Percentiles rank a stretch among this genome's conserved stretches.
phyloP scores from a whole-genome alignment of 1,140 invertebrate genomes.

The Hylaeus anthracinus region DNA sequence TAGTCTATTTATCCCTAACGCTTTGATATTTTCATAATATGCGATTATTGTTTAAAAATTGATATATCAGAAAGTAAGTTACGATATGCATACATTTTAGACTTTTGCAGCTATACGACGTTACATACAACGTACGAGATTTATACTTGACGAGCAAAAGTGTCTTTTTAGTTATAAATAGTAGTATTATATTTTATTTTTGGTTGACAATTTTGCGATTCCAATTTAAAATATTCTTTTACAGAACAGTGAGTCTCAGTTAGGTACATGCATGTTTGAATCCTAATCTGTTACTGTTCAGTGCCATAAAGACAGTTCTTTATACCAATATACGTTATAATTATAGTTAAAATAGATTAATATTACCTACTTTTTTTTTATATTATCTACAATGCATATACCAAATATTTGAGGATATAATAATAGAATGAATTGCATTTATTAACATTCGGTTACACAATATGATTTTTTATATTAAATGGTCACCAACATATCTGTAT shows the following conservation, averaged over 20 bases:
- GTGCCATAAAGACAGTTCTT: constrained; percentile 21
- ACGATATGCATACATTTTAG: constrained; percentile 3
- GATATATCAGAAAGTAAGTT: constrained; percentile 1
- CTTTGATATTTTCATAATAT: not conserved
- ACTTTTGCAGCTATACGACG: constrained; percentile 13
- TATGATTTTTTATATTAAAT: constrained; percentile 34
- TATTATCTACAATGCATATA: constrained; percentile 7
- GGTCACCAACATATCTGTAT: constrained; percentile 44
- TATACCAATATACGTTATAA: constrained; percentile 18
- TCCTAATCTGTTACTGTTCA: not conserved
- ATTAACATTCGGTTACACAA: constrained; percentile 33
- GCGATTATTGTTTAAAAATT: constrained; percentile 1
- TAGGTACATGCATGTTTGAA: not conserved
- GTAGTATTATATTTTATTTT: not conserved
- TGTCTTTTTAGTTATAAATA: constrained; percentile 1
- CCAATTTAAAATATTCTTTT: not conserved
- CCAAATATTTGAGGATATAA: constrained; percentile 9
- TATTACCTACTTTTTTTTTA: constrained; percentile 32
- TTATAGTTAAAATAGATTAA: constrained; percentile 30
- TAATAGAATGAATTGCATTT: constrained; percentile 23
- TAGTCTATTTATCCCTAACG: constrained; percentile 11
- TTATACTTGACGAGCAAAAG: constrained; percentile 6
- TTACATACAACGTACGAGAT: constrained; percentile 1
- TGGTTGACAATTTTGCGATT: not conserved
- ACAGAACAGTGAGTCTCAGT: not conserved